phyloP scores from a whole-genome alignment of 2,113 vertebrate species.

The Thunnus maccoyii region DNA sequence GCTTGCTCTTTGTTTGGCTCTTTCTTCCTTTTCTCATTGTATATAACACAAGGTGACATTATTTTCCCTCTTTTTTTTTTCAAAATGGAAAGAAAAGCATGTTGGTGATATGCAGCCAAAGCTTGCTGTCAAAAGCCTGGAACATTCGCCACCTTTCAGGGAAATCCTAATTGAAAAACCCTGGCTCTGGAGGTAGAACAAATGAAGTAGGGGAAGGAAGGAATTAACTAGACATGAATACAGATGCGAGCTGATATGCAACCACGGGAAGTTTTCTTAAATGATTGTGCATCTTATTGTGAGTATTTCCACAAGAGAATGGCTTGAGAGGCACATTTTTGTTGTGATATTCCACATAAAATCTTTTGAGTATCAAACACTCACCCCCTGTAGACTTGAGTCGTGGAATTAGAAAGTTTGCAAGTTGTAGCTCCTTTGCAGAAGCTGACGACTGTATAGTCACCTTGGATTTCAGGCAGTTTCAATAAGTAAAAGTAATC shows the following conservation, averaged over 20 bases:
- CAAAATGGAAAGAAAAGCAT: conserved; percentile 54
- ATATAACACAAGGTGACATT: conserved; percentile 71
- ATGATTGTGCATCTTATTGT: not conserved
- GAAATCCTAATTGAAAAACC: conserved; percentile 65
- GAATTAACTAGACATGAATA: conserved; percentile 20
- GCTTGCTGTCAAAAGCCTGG: conserved; percentile 54
- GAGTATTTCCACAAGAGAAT: not conserved
- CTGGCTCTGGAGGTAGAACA: conserved; percentile 35
- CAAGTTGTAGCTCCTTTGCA: not conserved
- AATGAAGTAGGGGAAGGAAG: conserved; percentile 37
- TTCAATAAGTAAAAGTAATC: not conserved
- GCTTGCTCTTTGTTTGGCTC: conserved; percentile 38
- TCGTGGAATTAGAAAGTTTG: conserved; percentile 10
- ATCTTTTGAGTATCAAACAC: conserved; percentile 8
- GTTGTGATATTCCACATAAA: not conserved
- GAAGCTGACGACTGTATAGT: not conserved
- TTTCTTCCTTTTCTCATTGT: conserved; percentile 46
- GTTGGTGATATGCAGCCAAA: conserved; percentile 46
- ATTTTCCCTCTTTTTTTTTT: conserved; percentile 34
- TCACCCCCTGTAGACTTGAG: conserved; percentile 8
- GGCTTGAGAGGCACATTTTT: not conserved
- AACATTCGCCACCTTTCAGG: conserved; percentile 61
- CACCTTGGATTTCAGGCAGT: conserved; percentile 31
- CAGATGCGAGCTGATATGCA: not conserved
- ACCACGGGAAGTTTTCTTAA: conserved; percentile 11